Conservation (phyloP, 2,797 vertebrate species). For the Oreortyx pictus region DNA sequence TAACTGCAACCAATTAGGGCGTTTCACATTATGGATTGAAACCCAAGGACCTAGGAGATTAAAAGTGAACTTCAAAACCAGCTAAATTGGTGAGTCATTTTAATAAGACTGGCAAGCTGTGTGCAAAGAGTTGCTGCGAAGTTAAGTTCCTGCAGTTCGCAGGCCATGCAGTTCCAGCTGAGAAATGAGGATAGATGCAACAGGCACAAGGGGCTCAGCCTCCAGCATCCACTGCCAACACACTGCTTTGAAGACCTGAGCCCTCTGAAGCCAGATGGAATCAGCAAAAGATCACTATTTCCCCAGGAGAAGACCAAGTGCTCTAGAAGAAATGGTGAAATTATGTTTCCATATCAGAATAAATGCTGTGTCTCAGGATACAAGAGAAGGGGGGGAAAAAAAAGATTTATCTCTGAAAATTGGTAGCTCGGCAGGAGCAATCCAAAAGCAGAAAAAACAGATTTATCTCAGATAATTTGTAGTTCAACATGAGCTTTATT, state of each 20-base stretch:
- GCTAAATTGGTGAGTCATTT: accelerated
- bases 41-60: neutral
- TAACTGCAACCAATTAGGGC: neutral
- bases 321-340: neutral
- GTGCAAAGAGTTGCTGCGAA: neutral
- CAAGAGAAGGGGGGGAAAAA: accelerated
- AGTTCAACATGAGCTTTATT: neutral
- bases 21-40: neutral
- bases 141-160: neutral
- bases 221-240: neutral
- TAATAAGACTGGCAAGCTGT: neutral
- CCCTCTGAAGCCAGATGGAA: neutral
- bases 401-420: neutral
- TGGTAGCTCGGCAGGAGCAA: neutral
- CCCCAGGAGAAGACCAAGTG: neutral
- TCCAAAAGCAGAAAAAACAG: neutral
- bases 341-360: neutral
- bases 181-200: neutral
- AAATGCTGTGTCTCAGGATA: neutral
- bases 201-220: neutral
- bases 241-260: neutral
- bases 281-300: neutral
- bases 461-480: neutral
- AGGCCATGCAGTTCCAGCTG: neutral
- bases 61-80: neutral